A percentile compares a stretch with the other conserved stretches of the same genome.
These are phyloP conservation scores for Rhopilema esculentum DNA, from an alignment of 30 jellyfish, hydroid and myxozoan species.

Conservation along the genomic window DNA sequence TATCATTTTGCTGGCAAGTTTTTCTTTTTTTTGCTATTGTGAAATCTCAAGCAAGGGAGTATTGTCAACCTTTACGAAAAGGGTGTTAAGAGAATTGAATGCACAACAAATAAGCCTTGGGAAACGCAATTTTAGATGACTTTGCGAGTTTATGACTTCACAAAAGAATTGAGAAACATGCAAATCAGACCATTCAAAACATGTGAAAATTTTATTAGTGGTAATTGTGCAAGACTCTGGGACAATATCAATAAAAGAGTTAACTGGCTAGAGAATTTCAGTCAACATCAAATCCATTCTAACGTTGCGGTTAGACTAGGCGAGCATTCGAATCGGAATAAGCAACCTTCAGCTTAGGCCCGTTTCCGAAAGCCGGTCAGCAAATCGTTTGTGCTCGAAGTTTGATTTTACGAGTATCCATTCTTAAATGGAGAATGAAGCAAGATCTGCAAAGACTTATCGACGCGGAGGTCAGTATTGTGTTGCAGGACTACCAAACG, in stretches of 20 bases:
- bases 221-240: neutral
- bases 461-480: slow-evolving; percentile 12
- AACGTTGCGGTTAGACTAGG: neutral
- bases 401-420: neutral
- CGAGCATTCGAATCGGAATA: neutral
- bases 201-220: neutral
- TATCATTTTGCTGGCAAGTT: neutral
- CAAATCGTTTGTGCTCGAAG: neutral
- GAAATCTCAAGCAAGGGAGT: neutral
- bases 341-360: neutral
- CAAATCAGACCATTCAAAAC: neutral
- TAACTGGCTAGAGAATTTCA: neutral
- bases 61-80: neutral
- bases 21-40: neutral
- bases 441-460: neutral
- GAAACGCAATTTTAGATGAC: neutral
- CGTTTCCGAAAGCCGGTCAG: neutral
- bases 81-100: neutral
- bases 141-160: neutral
- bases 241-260: neutral
- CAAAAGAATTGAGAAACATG: neutral
- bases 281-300: neutral
- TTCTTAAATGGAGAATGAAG: neutral
- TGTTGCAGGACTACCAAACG: slow-evolving; percentile 18
- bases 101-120: neutral